phyloP scores from a whole-genome alignment of 2,888 invertebrate species.

The Athrips mouffetella region DNA sequence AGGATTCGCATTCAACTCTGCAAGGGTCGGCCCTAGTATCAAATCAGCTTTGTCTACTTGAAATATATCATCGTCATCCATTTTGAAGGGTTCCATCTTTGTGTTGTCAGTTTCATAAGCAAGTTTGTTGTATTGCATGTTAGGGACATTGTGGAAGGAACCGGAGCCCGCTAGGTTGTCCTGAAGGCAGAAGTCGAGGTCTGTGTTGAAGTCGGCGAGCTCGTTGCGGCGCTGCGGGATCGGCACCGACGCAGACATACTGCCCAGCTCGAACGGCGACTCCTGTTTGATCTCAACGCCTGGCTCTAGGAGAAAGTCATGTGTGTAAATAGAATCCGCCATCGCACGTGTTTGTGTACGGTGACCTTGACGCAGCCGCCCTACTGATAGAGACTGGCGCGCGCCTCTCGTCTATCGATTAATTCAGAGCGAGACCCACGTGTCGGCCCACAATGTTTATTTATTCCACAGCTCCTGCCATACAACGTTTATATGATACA shows the following conservation, averaged over 20 bases:
- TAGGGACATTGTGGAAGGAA: slow-evolving; percentile 62
- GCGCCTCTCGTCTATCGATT: slow-evolving; percentile 74
- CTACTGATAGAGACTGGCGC: slow-evolving; percentile 73
- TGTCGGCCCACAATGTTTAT: slow-evolving; percentile 59
- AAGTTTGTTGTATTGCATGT: slow-evolving; percentile 60
- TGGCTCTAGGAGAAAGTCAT: slow-evolving; percentile 81
- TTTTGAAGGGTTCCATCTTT: slow-evolving; percentile 82
- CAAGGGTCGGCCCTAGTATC: slow-evolving; percentile 89
- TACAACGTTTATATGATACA: slow-evolving; percentile 24
- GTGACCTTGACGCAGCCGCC: slow-evolving; percentile 74
- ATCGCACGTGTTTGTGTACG: slow-evolving; percentile 76
- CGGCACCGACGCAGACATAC: slow-evolving; percentile 80
- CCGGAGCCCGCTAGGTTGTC: slow-evolving; percentile 62
- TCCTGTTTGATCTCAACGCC: slow-evolving; percentile 82
- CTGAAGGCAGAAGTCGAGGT: slow-evolving; percentile 77
- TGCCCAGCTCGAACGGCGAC: slow-evolving; percentile 65
- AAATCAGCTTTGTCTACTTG: slow-evolving; percentile 92
- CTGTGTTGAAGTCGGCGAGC: slow-evolving; percentile 73
- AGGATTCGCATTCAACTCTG: slow-evolving; percentile 91
- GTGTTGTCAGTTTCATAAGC: slow-evolving; percentile 61
- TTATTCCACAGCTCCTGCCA: slow-evolving; percentile 36
- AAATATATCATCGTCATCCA: slow-evolving; percentile 94
- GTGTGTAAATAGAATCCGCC: slow-evolving; percentile 81
- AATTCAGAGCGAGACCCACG: slow-evolving; percentile 66
- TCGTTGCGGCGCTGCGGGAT: slow-evolving; percentile 78